Base-by-base conservation (phyloP, 2,888 invertebrate species). In the Catocala sponsa region DNA sequence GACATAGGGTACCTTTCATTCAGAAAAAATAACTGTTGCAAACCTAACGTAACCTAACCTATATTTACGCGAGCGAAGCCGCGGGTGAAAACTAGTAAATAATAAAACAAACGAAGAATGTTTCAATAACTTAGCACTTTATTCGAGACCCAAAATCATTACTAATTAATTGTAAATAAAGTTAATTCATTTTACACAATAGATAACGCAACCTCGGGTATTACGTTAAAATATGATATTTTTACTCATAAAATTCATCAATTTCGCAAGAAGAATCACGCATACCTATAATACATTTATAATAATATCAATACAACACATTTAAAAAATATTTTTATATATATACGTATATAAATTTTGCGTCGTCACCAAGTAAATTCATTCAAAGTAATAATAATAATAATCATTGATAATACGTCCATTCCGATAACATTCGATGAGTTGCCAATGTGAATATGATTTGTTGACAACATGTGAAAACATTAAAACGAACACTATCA, bases 121-220 rank as follows among this genome's bases (percentile, higher is more conserved):
- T 43, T 44, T 73, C 57, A 76, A 83, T 84, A 84, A 82, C 79
- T 85, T 82, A 84, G 76, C 68, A 76, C 77, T 90, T 89, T 87
- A 86, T 87, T 89, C 68, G 75, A 83, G 83, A 79, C 70, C 80
- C 77, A 84, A 86, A 83, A 76, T 73, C 79, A 83, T 74, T 65
- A 75, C 72, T 82, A 83, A 68, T 72, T 78, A 76, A 49, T 63
- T 64, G 59, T 79, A 76, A 79, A 76, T 70, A 71, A 77, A 68
- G 61, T 70, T 58, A 48, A 63, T 64, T 73, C 44, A 63, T 50
- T 56, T 63, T 44, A 55, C 50, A 61, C 44, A 67, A 54, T 65
- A 51, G 57, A 60, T 25, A 70, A 52, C 52, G 52, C 11, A 49
- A 52, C 38, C 35, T 51, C 46, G 2, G 12, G 13, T 44, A 48